These are phyloP conservation scores for Rhimphoctona megacephalus DNA, from an alignment of 2,888 invertebrate species.

Conservation along the genomic window DNA sequence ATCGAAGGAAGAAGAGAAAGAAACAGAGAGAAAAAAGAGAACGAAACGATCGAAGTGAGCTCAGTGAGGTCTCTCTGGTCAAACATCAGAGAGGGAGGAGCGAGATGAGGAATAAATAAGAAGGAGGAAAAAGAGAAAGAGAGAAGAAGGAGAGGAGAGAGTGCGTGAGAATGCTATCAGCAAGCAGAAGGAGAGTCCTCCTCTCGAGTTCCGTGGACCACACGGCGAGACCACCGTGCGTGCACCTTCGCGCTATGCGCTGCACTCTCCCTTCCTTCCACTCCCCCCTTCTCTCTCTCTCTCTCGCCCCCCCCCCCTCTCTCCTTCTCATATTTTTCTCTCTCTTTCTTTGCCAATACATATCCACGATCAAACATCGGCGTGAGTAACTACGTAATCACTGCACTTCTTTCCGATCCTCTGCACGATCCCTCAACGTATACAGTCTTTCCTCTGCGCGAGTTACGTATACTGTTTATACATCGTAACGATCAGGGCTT, in stretches of 20 bases:
- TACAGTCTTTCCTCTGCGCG: conserved; percentile 28
- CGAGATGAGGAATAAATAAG: conserved; percentile 65
- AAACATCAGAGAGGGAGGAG: conserved; percentile 64
- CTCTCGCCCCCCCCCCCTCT: conserved; percentile 31
- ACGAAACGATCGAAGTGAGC: conserved; percentile 65
- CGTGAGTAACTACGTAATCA: conserved; percentile 76
- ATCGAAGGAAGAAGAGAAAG: conserved; percentile 57
- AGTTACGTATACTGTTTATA: conserved; percentile 66
- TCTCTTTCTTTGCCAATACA: conserved; percentile 75
- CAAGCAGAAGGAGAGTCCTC: conserved; percentile 66
- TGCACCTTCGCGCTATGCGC: conserved; percentile 71
- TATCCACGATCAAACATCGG: conserved; percentile 80
- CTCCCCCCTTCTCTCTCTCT: conserved; percentile 69
- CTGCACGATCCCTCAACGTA: conserved; percentile 58
- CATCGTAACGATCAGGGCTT: conserved; percentile 60
- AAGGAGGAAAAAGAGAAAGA: conserved; percentile 55
- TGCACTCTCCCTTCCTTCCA: conserved; percentile 67
- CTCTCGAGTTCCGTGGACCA: conserved; percentile 77
- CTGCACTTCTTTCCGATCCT: conserved; percentile 67
- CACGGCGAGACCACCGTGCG: conserved; percentile 84
- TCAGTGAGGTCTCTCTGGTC: conserved; percentile 72
- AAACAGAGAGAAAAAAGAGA: conserved; percentile 59
- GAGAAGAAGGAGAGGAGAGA: conserved; percentile 54
- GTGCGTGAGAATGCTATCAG: conserved; percentile 72
- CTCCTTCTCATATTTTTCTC: conserved; percentile 70